Base-by-base conservation (phyloP, 2,888 invertebrate species). In the Nipponacmea schrenckii region DNA sequence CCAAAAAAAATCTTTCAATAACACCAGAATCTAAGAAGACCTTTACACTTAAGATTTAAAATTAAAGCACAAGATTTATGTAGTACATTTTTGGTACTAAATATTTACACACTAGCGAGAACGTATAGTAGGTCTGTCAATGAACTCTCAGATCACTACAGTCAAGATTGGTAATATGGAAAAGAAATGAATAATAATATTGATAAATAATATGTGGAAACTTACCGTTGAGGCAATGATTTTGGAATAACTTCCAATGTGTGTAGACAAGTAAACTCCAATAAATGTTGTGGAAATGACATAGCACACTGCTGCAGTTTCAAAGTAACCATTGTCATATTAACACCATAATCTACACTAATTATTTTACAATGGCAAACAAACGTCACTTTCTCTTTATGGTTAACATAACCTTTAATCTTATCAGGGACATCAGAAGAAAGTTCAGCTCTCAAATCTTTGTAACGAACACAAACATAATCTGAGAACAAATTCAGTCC, bases 211-310 rank as follows among this genome's bases (percentile, higher is more conserved):
- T n/a, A 39, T 39, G 39, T 5, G 39, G 1, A 8, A 8, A 39
- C 39, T 71, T 73, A 86, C 86, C 84, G 84, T 74, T 80, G 75
- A 12, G 75, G 72, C n/a, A 74, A 69, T 17, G 83, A 75, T 73
- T 82, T 84, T n/a, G 79, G 73, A 31, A 87, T 84, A 75, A 83
- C 80, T 75, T 87, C 85, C 26, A 87, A 50, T 8, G 85, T 84
- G 75, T 81, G 84, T 2, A 70, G 74, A 64, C 70, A 70, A 24
- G 20, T 56, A 10, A 20, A 39, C 15, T 73, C 68, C 27, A 83
- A 68, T 14, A 86, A 62, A 8, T 68, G 66, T 10, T 74, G 45
- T 7, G 86, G 85, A 26, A 85, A 73, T 39, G 73, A 74, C 63
- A 84, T 79, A 71, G 76, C 79, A 70, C 80, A 81, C 75, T 84